A percentile compares a stretch with the other conserved stretches of the same genome.
These are phyloP conservation scores for Acomys russatus DNA, from an alignment of 2,797 vertebrate genomes.

Conservation along the genomic window DNA sequence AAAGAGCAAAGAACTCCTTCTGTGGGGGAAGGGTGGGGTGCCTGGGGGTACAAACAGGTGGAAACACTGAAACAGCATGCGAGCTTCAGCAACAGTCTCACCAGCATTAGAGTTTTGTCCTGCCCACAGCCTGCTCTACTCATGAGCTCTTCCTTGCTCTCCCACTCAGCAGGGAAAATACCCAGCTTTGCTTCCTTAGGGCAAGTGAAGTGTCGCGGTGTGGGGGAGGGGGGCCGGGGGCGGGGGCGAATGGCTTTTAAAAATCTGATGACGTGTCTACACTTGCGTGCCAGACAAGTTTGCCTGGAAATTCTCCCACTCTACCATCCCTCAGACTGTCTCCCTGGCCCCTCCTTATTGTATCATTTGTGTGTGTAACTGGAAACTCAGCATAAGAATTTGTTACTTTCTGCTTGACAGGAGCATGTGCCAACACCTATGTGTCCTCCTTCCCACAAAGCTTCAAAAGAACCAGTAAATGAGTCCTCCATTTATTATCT, in stretches of 20 bases:
- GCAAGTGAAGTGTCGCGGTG: constrained; percentile 44
- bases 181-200: constrained; percentile 39
- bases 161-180: constrained; percentile 57
- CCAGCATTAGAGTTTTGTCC: constrained; percentile 12
- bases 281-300: neutral
- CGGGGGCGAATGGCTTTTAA: constrained; percentile 57
- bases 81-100: neutral
- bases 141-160: constrained; percentile 53
- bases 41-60: neutral
- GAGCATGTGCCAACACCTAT: neutral
- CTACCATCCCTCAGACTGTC: neutral
- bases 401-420: neutral
- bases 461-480: constrained; percentile 34
- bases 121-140: constrained; percentile 14
- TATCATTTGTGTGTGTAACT: constrained; percentile 28
- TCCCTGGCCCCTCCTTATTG: neutral
- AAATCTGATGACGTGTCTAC: constrained; percentile 53
- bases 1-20: neutral
- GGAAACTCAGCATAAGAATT: neutral
- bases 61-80: neutral
- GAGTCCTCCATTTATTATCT: constrained; percentile 41
- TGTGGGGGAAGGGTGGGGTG: neutral
- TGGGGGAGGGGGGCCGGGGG: too few relatives aligned
- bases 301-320: constrained; percentile 23
- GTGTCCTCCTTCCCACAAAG: constrained; percentile 25